Percentiles rank a stretch among this genome's conserved stretches.
Conservation (phyloP, 2,888 invertebrate species). For the Sabellastarte sp. region DNA sequence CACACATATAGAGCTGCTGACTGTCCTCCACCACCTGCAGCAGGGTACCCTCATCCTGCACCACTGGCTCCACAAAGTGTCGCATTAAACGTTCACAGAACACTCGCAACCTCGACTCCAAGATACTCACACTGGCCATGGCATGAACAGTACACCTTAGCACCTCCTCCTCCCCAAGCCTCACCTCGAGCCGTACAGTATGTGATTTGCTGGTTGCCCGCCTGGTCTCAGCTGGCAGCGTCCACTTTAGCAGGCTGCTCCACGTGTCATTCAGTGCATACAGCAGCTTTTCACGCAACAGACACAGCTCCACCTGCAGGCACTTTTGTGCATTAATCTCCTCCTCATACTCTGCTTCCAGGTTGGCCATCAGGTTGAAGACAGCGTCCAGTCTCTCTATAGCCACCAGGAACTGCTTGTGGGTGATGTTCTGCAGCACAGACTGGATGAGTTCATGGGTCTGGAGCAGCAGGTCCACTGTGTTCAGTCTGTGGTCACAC, state of each 20-base stretch:
- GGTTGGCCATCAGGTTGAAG: constrained; percentile 9
- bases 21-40: constrained; percentile 20
- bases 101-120: constrained; percentile 21
- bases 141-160: constrained; percentile 17
- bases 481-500: constrained; percentile 17
- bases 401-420: constrained; percentile 9
- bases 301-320: constrained; percentile 31
- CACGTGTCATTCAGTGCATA: constrained; percentile 29
- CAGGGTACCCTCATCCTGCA: constrained; percentile 19
- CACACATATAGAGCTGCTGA: constrained; percentile 11
- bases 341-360: constrained; percentile 16
- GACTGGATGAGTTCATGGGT: constrained; percentile 12
- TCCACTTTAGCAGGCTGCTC: constrained; percentile 26
- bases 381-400: constrained; percentile 19
- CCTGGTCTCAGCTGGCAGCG: constrained; percentile 18
- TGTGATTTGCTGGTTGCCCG: constrained; percentile 8
- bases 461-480: constrained; percentile 21
- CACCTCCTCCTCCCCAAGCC: constrained; percentile 7
- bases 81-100: constrained; percentile 24
- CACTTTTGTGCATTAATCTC: constrained; percentile 22
- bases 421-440: constrained; percentile 4
- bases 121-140: constrained; percentile 23
- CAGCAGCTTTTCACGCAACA: constrained; percentile 29
- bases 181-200: constrained; percentile 20
- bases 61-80: constrained; percentile 20